Evolutionary conservation across 2,888 invertebrate species (phyloP).

Genomic region (Yponomeuta plumbellus): DNA sequence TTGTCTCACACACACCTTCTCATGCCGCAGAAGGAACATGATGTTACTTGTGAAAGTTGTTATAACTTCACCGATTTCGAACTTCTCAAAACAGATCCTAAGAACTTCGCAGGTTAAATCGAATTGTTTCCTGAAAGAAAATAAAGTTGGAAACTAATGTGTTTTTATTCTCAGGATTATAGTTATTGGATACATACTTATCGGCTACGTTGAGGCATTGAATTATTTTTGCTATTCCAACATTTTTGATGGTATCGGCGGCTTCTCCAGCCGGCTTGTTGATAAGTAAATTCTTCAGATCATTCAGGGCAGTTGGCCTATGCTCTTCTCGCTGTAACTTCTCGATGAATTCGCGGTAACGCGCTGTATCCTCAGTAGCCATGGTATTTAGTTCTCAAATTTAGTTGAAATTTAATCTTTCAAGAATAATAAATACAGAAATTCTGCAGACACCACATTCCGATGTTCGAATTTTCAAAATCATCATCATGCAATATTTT

Average conservation of each 20-base stretch:
- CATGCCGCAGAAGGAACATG: slow-evolving; percentile 79
- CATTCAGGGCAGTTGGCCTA: slow-evolving; percentile 47
- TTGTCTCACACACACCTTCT: slow-evolving; percentile 77
- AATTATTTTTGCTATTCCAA: slow-evolving; percentile 78
- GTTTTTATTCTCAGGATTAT: too few relatives aligned
- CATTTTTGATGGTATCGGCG: slow-evolving; percentile 39
- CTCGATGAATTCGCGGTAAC: slow-evolving; percentile 41
- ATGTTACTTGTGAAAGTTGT: slow-evolving; percentile 76
- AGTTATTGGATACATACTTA: slow-evolving; percentile 38
- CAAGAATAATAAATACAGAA: not conserved
- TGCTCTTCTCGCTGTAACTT: slow-evolving; percentile 49
- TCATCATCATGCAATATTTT: not conserved
- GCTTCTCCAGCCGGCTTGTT: slow-evolving; percentile 48
- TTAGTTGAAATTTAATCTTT: not conserved
- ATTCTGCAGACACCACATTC: not conserved
- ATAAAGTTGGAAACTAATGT: not conserved
- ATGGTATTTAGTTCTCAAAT: not conserved
- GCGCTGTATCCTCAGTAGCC: slow-evolving; percentile 32
- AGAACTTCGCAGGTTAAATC: slow-evolving; percentile 81
- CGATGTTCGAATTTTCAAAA: not conserved
- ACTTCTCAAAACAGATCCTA: slow-evolving; percentile 78
- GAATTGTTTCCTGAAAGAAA: slow-evolving; percentile 69
- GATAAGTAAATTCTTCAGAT: slow-evolving; percentile 52
- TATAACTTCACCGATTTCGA: slow-evolving; percentile 77
- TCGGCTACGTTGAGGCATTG: slow-evolving; percentile 77